Evolutionary conservation across 2,113 vertebrate genomes (phyloP), one percentile per base, ranked within the genome.

Genomic region (Hippocampus barbouri): DNA sequence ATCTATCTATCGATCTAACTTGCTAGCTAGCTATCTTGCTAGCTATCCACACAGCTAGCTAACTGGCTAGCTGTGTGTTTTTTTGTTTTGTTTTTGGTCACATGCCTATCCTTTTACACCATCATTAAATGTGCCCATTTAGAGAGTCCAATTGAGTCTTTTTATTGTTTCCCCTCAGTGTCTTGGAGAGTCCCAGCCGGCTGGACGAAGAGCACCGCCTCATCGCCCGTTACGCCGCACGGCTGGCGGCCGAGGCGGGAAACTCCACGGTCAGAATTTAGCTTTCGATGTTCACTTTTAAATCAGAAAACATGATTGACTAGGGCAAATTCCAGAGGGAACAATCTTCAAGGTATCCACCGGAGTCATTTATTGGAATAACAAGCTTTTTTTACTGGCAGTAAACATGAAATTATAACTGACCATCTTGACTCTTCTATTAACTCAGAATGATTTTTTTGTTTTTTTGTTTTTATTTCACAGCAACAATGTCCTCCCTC

Each of bases 181-280:
- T 93, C 78, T 90, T 98, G 89, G 96, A 96, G 82, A 98, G 96
- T 87, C 96, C 96, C 0, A 94, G 96, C 73, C 82, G 95, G 49
- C 90, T 98, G 75, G 97, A 98, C 2, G 97, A 98, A 85, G 97
- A 98, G 79, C 97, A 98, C 73, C 87, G 96, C 27, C 94, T 98
- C 54, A 98, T 98, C 25, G 96, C 97, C 65, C 88, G 97, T 47
- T 98, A 98, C 25, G 97, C 96, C 5, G 97, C 96, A 2, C 92
- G 96, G 11, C 84, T 98, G 84, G 96, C 97, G 6, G 97, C 96
- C 3, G 96, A 98, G 84, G 95, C 96, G 27, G 94, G 94, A 20
- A 96, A 91, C 51, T 92, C 92, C 80, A 81, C 93, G 20, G 96
- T 97, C 74, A 95, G 96, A 64, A 40, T 41, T n/a, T 21, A 63